Conservation (phyloP, 2,797 vertebrate species). For the Huso huso region DNA sequence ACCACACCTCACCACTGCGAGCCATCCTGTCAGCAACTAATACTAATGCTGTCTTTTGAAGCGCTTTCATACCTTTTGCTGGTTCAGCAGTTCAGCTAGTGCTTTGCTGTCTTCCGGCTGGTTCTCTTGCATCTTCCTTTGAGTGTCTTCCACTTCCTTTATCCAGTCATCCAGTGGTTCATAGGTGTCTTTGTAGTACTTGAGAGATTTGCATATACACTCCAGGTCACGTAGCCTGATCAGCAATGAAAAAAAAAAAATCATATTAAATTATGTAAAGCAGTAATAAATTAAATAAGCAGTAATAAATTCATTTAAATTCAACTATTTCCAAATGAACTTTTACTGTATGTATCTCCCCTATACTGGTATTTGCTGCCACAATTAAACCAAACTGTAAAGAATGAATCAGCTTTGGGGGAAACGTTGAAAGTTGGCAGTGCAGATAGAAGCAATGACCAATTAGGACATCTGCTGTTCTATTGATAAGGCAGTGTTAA, state of each 20-base stretch:
- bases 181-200: slow-evolving; percentile 86
- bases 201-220: slow-evolving; percentile 80
- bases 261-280: no score
- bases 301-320: not conserved
- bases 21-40: no score
- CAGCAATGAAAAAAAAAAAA: slow-evolving; percentile 1
- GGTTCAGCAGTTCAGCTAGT: slow-evolving; percentile 82
- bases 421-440: no score
- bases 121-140: slow-evolving; percentile 82
- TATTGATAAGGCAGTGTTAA: no score
- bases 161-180: slow-evolving; percentile 80
- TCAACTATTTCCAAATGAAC: not conserved
- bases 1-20: no score
- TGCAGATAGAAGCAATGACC: no score
- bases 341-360: not conserved
- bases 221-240: slow-evolving; percentile 85
- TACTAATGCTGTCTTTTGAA: no score
- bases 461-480: no score
- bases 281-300: no score
- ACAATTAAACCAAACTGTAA: no score
- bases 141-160: slow-evolving; percentile 77
- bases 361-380: no score
- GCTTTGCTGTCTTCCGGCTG: slow-evolving; percentile 89
- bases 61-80: slow-evolving; percentile 74
- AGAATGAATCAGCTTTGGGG: no score